A percentile compares a stretch with the other conserved stretches of the same genome.
These are phyloP conservation scores for Epinephelus moara DNA, from an alignment of 2,113 vertebrate genomes.

Conservation along the genomic window DNA sequence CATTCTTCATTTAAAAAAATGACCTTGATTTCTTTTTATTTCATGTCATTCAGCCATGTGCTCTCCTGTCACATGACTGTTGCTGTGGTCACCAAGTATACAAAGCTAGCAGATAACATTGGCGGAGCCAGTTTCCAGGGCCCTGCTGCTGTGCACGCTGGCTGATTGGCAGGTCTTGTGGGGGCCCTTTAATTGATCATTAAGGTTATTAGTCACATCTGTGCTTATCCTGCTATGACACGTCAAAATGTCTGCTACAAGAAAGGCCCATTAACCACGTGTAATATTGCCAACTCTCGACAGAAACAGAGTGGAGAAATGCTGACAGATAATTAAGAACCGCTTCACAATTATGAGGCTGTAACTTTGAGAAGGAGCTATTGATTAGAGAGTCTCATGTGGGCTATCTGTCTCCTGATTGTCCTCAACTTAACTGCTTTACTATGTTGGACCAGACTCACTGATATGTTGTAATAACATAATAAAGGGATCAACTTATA, in stretches of 20 bases:
- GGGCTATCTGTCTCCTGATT: conserved; percentile 16
- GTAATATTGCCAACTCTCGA: neutral
- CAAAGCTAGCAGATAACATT: neutral
- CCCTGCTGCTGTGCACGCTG: neutral
- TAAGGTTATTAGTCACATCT: conserved; percentile 19
- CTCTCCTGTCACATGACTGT: too few relatives aligned
- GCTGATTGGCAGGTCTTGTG: neutral
- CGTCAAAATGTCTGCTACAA: conserved; percentile 6
- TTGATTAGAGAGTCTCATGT: conserved; percentile 47
- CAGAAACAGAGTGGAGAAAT: neutral
- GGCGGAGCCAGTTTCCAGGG: neutral
- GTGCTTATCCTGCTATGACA: conserved; percentile 18
- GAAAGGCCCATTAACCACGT: neutral
- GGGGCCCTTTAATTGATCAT: conserved; percentile 6
- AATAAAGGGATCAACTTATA: neutral
- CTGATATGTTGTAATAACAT: neutral
- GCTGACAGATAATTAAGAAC: conserved; percentile 24
- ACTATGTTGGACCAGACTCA: conserved; percentile 2
- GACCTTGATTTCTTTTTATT: too few relatives aligned
- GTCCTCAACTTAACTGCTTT: conserved; percentile 29
- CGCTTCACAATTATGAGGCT: conserved; percentile 22
- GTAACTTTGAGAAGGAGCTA: conserved; percentile 9
- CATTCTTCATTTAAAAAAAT: too few relatives aligned
- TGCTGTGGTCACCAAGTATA: too few relatives aligned
- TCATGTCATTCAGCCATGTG: too few relatives aligned